Evolutionary conservation across 2,888 invertebrate genomes (phyloP).

Genomic region (Synanthedon myopaeformis): DNA sequence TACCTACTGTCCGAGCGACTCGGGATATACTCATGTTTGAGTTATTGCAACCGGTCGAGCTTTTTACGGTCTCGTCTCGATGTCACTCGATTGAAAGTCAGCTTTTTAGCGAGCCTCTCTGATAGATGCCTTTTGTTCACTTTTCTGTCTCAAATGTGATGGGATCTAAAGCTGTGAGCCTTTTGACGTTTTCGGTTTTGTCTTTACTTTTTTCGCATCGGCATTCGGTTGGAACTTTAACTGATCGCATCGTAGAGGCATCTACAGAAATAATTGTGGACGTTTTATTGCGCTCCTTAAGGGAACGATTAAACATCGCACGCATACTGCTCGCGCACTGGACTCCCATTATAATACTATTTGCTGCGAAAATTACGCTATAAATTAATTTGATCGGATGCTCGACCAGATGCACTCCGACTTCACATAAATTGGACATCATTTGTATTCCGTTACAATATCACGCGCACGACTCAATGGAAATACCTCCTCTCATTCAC

Average conservation of each 20-base stretch:
- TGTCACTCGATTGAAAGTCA: constrained; percentile 11
- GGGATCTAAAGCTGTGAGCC: constrained; percentile 10
- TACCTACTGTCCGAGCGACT: constrained; percentile 34
- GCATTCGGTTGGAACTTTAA: constrained; percentile 4
- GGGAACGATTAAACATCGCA: background rate
- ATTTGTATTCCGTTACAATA: background rate
- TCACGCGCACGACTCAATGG: too few relatives aligned
- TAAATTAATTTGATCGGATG: background rate
- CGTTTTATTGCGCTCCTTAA: background rate
- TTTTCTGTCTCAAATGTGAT: constrained; percentile 21
- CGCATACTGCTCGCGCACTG: background rate
- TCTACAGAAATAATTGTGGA: background rate
- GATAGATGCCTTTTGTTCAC: constrained; percentile 47
- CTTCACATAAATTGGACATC: background rate
- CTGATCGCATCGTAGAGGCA: background rate
- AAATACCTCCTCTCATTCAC: too few relatives aligned
- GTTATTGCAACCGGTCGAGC: constrained; percentile 34
- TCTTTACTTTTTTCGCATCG: constrained; percentile 11
- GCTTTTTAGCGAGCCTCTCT: constrained; percentile 11
- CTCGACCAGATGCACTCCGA: background rate
- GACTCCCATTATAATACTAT: background rate
- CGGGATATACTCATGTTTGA: constrained; percentile 48
- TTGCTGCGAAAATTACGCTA: background rate
- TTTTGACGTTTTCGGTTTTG: constrained; percentile 23
- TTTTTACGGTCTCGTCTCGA: constrained; percentile 14